Conservation (phyloP, 2,113 vertebrate genomes). For the Melanerpes formicivorus region DNA sequence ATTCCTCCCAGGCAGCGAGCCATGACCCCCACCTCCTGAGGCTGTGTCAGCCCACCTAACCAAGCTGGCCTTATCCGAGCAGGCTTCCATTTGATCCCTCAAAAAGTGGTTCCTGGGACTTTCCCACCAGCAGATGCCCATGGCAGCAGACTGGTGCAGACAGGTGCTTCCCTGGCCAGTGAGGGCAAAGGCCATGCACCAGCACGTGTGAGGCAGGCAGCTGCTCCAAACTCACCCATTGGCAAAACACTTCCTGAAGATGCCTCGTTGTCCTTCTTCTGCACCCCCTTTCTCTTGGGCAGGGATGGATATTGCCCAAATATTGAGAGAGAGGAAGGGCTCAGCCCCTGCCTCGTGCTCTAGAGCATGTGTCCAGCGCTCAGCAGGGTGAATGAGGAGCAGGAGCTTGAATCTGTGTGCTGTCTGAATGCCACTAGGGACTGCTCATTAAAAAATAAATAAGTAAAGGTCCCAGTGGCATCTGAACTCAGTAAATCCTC, state of each 20-base stretch:
- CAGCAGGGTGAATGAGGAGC: neutral
- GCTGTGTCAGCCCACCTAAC: rapidly evolving
- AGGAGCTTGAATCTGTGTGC: neutral
- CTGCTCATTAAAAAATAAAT: neutral
- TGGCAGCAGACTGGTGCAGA: neutral
- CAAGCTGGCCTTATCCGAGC: neutral
- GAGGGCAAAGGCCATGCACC: neutral
- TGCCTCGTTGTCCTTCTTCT: rapidly evolving
- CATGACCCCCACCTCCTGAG: neutral
- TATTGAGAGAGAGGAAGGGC: rapidly evolving
- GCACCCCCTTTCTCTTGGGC: neutral
- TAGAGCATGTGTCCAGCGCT: neutral
- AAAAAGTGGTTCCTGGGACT: neutral
- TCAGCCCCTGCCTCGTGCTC: neutral
- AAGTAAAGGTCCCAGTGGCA: neutral
- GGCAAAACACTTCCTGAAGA: neutral
- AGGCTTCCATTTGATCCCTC: neutral
- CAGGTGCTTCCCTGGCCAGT: neutral
- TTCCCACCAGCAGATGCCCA: neutral
- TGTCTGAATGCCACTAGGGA: neutral
- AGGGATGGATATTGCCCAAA: neutral
- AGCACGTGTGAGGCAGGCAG: rapidly evolving
- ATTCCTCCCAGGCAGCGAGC: neutral
- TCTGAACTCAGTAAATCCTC: neutral
- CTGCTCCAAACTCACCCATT: neutral